phyloP scores from a whole-genome alignment of 2,113 vertebrate genomes.

The Todiramphus saurophagus region DNA sequence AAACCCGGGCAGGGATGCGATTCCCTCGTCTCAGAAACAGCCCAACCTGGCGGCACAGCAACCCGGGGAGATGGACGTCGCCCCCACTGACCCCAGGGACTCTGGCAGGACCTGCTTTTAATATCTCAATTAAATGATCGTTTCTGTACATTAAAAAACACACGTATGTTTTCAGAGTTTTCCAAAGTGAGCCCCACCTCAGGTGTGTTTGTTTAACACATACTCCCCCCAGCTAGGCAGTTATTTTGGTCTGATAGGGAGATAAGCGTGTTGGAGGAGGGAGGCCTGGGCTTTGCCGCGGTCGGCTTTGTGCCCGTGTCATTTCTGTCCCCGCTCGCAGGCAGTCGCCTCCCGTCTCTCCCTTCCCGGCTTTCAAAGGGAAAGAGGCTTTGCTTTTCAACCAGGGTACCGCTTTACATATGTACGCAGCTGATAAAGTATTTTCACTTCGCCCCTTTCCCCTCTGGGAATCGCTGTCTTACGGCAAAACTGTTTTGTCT shows the following conservation, averaged over 20 bases:
- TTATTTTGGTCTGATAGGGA: neutral
- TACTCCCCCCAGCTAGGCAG: neutral
- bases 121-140: rapidly evolving
- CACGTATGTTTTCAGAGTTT: neutral
- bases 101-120: neutral
- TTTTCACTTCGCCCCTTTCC: constrained; percentile 70
- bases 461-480: constrained; percentile 70
- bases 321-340: neutral
- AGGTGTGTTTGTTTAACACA: neutral
- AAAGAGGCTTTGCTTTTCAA: constrained; percentile 65
- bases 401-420: constrained; percentile 67
- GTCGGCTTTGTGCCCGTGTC: constrained; percentile 51
- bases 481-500: constrained; percentile 67
- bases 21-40: neutral
- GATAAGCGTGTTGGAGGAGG: neutral
- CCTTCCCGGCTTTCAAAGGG: constrained; percentile 10
- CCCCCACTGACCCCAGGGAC: neutral
- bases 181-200: neutral
- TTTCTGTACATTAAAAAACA: neutral
- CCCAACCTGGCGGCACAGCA: neutral
- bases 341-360: constrained; percentile 3
- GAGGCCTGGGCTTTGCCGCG: neutral
- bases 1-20: neutral
- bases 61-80: neutral
- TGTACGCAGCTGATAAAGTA: constrained; percentile 78